Percentiles rank a stretch among this genome's conserved stretches.
These are phyloP conservation scores for Drosophila sordidapex DNA, from an alignment of 2,888 invertebrate genomes.

Conservation along the genomic window DNA sequence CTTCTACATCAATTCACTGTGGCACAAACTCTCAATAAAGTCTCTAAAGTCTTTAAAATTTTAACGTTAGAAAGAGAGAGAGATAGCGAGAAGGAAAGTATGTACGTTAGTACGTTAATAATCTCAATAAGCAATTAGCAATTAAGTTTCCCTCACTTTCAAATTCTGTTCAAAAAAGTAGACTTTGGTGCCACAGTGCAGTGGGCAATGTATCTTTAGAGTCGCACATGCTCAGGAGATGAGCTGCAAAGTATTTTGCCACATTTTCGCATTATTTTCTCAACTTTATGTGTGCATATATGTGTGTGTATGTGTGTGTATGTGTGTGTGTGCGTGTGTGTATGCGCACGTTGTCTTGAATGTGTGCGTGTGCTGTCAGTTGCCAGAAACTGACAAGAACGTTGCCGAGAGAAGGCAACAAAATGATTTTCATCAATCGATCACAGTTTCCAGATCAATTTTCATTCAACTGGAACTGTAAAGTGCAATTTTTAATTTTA, in stretches of 20 bases:
- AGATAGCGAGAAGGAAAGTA: not conserved
- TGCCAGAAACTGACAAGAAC: constrained; percentile 10
- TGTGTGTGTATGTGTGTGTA: constrained; percentile 1
- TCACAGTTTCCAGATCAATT: constrained; percentile 5
- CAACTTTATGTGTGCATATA: constrained; percentile 2
- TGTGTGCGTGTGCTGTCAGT: constrained; percentile 5
- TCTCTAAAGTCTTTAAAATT: not conserved
- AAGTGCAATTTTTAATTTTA: not conserved
- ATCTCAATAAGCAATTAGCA: not conserved
- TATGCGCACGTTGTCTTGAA: not conserved
- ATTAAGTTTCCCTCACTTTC: not conserved
- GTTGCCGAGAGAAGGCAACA: not conserved
- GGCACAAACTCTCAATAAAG: not conserved
- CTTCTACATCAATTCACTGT: not conserved
- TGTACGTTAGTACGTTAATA: not conserved
- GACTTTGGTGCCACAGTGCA: constrained; percentile 2
- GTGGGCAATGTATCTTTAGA: constrained; percentile 10
- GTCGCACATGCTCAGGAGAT: constrained; percentile 47
- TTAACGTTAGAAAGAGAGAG: not conserved
- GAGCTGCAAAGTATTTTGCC: constrained; percentile 63
- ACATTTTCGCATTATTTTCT: constrained; percentile 58
- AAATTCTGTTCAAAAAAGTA: not conserved
- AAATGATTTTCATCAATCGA: constrained; percentile 16
- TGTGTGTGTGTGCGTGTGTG: constrained; percentile 4
- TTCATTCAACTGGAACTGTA: not conserved